Conservation (phyloP, 2,113 vertebrate genomes). For the Okapia johnstoni region DNA sequence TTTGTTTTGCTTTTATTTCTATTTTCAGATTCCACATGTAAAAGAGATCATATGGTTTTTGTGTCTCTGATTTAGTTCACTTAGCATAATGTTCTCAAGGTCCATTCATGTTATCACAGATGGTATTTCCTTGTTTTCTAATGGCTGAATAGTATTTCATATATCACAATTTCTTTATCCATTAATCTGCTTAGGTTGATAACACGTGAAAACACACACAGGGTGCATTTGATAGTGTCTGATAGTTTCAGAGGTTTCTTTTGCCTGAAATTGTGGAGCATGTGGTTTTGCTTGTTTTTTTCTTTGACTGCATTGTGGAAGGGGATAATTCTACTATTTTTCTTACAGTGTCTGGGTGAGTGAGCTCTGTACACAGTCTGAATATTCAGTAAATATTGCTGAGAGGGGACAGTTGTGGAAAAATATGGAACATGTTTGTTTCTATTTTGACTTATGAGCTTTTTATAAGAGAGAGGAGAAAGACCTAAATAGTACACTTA, state of each 20-base stretch:
- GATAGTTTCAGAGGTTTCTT: neutral
- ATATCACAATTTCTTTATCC: neutral
- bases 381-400: neutral
- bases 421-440: conserved; percentile 2
- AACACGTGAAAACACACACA: neutral
- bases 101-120: neutral
- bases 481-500: neutral
- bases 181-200: neutral
- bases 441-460: conserved; percentile 19
- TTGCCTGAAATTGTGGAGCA: neutral
- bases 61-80: neutral
- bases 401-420: neutral
- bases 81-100: neutral
- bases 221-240: neutral
- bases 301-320: neutral
- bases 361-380: neutral
- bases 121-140: neutral
- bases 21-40: neutral
- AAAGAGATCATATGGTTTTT: neutral
- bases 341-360: neutral
- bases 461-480: conserved; percentile 26
- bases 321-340: neutral
- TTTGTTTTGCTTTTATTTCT: neutral
- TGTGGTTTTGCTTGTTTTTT: neutral
- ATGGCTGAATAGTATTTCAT: neutral